Conservation (phyloP, 64 coral and sea anemone species). For the Montipora capricornis region DNA sequence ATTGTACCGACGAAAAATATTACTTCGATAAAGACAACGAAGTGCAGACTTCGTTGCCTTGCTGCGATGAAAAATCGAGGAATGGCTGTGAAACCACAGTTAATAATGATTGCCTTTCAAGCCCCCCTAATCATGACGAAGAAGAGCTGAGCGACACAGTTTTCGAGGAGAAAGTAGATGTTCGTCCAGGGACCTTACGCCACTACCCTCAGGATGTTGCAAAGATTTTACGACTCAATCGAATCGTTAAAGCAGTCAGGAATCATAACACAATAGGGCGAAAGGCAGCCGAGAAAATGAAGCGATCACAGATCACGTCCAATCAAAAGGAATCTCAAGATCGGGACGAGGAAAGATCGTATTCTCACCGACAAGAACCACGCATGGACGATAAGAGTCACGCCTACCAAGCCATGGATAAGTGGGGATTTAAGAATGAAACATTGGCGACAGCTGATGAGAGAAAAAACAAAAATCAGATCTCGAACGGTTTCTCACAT, state of each 20-base stretch:
- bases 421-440: neutral
- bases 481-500: neutral
- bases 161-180: neutral
- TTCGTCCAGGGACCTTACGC: slow-evolving; percentile 4
- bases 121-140: neutral
- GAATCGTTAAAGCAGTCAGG: slow-evolving; percentile 30
- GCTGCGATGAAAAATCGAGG: neutral
- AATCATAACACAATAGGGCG: neutral
- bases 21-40: neutral
- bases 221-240: slow-evolving; percentile 29
- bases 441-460: neutral
- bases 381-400: neutral
- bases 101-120: neutral
- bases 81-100: neutral
- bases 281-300: neutral
- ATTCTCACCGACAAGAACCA: neutral
- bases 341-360: neutral
- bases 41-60: neutral
- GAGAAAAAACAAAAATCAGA: neutral
- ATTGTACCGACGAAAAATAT: neutral
- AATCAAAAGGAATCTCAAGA: neutral
- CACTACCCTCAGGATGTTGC: slow-evolving; percentile 29
- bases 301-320: neutral
- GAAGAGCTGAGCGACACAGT: neutral
- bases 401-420: neutral